These are phyloP conservation scores for Cheirogaleus medius DNA, from an alignment of 2,113 vertebrate genomes.

Conservation along the genomic window DNA sequence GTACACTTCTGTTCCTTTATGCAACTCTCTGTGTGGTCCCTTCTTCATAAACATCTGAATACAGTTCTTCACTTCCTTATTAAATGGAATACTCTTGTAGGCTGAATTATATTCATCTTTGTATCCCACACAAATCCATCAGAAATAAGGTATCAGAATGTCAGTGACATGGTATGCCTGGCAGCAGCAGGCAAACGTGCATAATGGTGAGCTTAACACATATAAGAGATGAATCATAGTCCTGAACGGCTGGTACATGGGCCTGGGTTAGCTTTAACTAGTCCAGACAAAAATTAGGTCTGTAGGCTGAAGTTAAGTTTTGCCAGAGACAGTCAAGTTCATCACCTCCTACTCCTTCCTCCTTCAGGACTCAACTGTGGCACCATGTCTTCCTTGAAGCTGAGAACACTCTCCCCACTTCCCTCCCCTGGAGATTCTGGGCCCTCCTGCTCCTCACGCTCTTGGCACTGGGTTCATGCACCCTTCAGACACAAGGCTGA, in stretches of 20 bases:
- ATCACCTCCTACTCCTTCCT: neutral
- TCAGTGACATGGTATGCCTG: neutral
- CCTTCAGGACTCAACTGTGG: neutral
- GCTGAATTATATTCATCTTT: neutral
- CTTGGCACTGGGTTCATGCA: no score
- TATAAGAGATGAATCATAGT: neutral
- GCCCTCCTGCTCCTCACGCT: no score
- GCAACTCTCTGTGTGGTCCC: neutral
- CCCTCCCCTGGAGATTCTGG: no score
- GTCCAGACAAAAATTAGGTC: neutral
- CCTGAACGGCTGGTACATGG: neutral
- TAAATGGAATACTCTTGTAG: neutral
- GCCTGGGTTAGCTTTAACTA: neutral
- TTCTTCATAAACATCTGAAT: slow-evolving; percentile 10
- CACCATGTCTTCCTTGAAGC: neutral
- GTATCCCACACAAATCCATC: neutral
- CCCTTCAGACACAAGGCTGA: neutral
- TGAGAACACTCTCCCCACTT: neutral
- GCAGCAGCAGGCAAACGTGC: neutral
- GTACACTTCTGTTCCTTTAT: neutral
- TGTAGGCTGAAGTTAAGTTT: neutral
- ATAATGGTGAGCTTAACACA: neutral
- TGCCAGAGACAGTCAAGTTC: neutral
- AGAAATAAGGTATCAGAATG: neutral
- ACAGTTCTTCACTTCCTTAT: neutral